Base-by-base conservation (phyloP, 2,797 vertebrate genomes). In the Hephaestus fuliginosus region DNA sequence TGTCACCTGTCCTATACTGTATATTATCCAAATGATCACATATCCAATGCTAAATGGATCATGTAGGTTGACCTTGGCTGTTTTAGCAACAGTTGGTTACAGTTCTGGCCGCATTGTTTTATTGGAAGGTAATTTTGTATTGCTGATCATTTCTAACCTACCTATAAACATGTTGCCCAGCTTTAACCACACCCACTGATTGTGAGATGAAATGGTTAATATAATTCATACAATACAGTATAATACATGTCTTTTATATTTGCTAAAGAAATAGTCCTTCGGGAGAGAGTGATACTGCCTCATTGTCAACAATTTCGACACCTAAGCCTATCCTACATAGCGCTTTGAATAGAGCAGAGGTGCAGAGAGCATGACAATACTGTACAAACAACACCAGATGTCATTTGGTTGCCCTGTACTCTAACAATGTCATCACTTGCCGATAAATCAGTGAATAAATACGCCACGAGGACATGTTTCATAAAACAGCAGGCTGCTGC, bases 311-410 rank as follows among this genome's bases (percentile, higher is more conserved):
- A 9, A 60, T 15, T 39, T 17, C 22, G n/a, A 30, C 39, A 18
- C 11, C n/a, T 20, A 4, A 44, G 14, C 8, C 41, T 30, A 53
- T 28, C n/a, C 18, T 28, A 43, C 49, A 41, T 1, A 30, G 48
- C 41, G 0, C 22, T 41, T 6, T 4, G 30, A 66, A 61, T 20
- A 58, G 6, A 70, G 51, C 28, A 55, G 65, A 53, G 17, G 4
- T 41, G 44, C 46, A 51, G 30, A 55, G 25, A 66, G 30, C 63
- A 61, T 11, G 62, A 73, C 3, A 1, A 25, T 7, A 3, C 5
- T 52, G 11, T 41, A 39, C 63, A 84, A 81, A 81, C 30, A 81
- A 46, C 4, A 60, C 7, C 57, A 71, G 48, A 71, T 75, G 76
- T 46, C 18, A 20, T 64, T 56, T 69, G 63, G 43, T 53, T 39